These are phyloP conservation scores for Lasioglossum oenotherae DNA, from an alignment of 2,888 invertebrate species.

Conservation along the genomic window DNA sequence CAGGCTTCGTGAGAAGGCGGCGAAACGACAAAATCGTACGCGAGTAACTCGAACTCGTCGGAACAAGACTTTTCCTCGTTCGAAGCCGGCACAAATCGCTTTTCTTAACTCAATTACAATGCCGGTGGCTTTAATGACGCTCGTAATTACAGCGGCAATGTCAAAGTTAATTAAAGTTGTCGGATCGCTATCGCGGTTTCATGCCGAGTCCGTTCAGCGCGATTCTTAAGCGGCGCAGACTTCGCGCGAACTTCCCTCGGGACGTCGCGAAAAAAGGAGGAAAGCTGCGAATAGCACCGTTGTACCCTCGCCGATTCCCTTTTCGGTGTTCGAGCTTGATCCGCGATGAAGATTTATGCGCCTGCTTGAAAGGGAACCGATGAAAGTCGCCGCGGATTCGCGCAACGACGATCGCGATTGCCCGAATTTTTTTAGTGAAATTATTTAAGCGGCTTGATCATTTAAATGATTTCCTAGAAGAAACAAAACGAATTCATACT, in stretches of 20 bases:
- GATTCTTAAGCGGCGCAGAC: conserved; percentile 48
- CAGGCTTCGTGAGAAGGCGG: not conserved
- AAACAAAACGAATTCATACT: too few species aligned
- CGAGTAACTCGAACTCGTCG: conserved; percentile 6
- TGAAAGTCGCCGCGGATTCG: not conserved
- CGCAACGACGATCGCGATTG: not conserved
- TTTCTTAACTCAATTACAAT: conserved; percentile 75
- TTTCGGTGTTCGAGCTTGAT: conserved; percentile 11
- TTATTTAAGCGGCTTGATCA: not conserved
- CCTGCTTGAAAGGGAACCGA: not conserved
- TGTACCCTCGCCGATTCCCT: conserved; percentile 31
- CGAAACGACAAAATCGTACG: conserved; percentile 25
- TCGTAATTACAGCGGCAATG: conserved; percentile 72
- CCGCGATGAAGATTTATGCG: not conserved
- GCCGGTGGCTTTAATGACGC: conserved; percentile 70
- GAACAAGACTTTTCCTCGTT: conserved; percentile 60
- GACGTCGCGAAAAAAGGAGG: conserved; percentile 15
- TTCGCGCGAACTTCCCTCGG: conserved; percentile 43
- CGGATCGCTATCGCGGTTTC: conserved; percentile 74
- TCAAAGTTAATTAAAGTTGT: conserved; percentile 76
- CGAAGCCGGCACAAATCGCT: conserved; percentile 65
- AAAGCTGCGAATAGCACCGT: conserved; percentile 33
- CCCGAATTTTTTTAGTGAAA: not conserved
- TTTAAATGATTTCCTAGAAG: not conserved
- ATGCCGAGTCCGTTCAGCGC: conserved; percentile 63